Conservation (phyloP, 92 coral and sea anemone species). For the Scolanthus callimorphus region DNA sequence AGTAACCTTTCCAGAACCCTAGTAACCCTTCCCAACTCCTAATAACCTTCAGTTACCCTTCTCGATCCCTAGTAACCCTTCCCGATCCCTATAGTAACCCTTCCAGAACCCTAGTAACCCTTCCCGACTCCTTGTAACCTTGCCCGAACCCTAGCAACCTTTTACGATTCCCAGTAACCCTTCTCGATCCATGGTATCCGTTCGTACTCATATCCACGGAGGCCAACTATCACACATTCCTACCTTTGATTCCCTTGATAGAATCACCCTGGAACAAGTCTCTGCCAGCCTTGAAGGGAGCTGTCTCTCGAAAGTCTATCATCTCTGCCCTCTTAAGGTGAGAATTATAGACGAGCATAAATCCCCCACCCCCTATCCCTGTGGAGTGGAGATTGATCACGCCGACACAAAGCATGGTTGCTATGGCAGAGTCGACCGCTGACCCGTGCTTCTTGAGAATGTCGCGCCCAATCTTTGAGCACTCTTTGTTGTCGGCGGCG, state of each 20-base stretch:
- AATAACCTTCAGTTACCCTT: no score
- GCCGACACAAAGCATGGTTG: conserved; percentile 88
- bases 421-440: conserved; percentile 93
- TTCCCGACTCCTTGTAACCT: neutral
- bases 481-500: conserved; percentile 77
- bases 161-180: no score
- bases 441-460: conserved; percentile 77
- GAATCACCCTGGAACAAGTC: conserved; percentile 91
- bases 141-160: no score
- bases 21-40: no score
- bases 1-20: no score
- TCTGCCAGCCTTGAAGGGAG: conserved; percentile 66
- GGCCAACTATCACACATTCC: no score
- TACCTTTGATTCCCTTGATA: conserved; percentile 91
- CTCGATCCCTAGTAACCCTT: no score
- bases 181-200: no score
- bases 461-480: conserved; percentile 80
- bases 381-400: conserved; percentile 95
- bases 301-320: conserved; percentile 97
- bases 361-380: conserved; percentile 32
- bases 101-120: no score
- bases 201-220: no score
- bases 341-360: conserved; percentile 8
- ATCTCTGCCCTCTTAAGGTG: conserved; percentile 71
- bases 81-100: no score